Evolutionary conservation across 2,888 invertebrate genomes (phyloP).

Genomic region (Athalia circularis): DNA sequence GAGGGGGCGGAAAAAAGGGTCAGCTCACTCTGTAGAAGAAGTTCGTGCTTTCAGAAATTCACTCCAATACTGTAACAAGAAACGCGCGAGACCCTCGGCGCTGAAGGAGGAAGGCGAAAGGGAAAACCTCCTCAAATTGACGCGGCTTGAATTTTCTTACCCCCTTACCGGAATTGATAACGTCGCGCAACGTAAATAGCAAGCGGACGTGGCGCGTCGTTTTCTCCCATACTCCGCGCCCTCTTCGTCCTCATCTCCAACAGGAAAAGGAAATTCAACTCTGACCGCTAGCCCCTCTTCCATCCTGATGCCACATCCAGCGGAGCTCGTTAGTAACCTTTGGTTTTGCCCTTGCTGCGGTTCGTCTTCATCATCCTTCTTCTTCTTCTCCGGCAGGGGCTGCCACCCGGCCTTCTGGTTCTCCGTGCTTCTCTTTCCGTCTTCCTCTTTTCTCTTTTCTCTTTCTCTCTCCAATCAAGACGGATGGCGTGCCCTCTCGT

Average conservation of each 20-base stretch:
- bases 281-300: constrained; percentile 14
- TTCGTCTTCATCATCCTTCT: constrained; percentile 26
- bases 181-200: not conserved
- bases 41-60: not conserved
- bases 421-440: not conserved
- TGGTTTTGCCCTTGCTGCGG: constrained; percentile 16
- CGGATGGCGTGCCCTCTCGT: constrained; percentile 29
- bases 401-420: constrained; percentile 42
- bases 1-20: no score
- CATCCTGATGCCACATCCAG: not conserved
- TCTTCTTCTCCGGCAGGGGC: constrained; percentile 41
- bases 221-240: not conserved
- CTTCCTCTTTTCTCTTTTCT: not conserved
- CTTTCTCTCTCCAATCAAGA: constrained; percentile 25
- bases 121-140: not conserved
- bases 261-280: constrained; percentile 15
- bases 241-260: no score
- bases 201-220: not conserved
- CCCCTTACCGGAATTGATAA: constrained; percentile 15
- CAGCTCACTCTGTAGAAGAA: no score
- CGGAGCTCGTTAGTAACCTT: constrained; percentile 30
- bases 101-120: no score
- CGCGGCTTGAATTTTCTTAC: constrained; percentile 17
- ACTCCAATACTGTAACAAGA: not conserved
- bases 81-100: not conserved